phyloP scores from a whole-genome alignment of 2,888 invertebrate species.

The Dromius quadrimaculatus region DNA sequence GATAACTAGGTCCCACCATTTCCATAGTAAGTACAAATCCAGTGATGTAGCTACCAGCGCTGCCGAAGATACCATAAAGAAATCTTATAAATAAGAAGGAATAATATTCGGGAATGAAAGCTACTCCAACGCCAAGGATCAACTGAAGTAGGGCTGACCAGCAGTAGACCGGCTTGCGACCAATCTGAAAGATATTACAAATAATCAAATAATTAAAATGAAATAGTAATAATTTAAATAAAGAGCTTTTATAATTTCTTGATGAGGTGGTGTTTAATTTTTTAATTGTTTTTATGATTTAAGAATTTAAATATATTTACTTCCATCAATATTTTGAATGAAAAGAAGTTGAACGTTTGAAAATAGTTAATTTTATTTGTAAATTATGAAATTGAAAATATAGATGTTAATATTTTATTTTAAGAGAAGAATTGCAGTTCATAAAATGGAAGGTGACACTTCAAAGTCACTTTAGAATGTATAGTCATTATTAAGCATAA shows the following conservation, averaged over 20 bases:
- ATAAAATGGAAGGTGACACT: too few relatives aligned
- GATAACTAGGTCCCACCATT: constrained; percentile 81
- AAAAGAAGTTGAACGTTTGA: neutral
- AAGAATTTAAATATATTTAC: too few relatives aligned
- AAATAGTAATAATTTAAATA: too few relatives aligned
- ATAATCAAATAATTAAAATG: too few relatives aligned
- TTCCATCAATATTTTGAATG: too few relatives aligned
- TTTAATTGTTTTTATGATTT: too few relatives aligned
- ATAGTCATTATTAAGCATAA: too few relatives aligned
- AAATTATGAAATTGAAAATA: neutral
- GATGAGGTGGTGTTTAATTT: too few relatives aligned
- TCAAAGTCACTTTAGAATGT: too few relatives aligned
- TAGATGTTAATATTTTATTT: too few relatives aligned
- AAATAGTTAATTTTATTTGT: neutral
- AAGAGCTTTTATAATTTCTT: too few relatives aligned
- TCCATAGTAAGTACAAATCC: constrained; percentile 84
- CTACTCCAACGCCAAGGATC: constrained; percentile 75
- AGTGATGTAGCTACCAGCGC: constrained; percentile 73
- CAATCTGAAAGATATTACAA: constrained; percentile 67
- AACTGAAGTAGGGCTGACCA: constrained; percentile 82
- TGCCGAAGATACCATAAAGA: constrained; percentile 84
- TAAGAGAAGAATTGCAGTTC: too few relatives aligned
- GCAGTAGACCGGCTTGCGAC: constrained; percentile 83
- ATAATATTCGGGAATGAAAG: constrained; percentile 83
- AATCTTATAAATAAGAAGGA: constrained; percentile 77